Evolutionary conservation across 1,140 invertebrate genomes (phyloP).

Genomic region (Ceratina japonica): DNA sequence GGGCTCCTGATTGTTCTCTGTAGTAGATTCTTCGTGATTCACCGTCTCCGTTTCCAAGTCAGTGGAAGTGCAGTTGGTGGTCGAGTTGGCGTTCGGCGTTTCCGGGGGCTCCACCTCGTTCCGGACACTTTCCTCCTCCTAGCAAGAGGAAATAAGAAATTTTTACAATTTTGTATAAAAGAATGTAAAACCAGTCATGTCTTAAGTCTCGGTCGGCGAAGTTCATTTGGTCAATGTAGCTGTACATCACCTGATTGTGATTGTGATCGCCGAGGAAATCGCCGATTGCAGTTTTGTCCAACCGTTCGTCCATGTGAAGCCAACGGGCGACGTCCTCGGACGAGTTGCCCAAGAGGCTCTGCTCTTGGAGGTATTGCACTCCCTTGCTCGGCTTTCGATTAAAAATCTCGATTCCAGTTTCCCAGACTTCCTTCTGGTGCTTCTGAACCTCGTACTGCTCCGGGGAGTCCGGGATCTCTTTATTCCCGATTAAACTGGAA

Average conservation of each 20-base stretch:
- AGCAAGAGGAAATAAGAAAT: background rate
- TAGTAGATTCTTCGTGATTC: slow-evolving; percentile 40
- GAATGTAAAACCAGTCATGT: too few species aligned
- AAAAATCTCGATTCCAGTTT: slow-evolving; percentile 90
- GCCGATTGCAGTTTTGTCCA: slow-evolving; percentile 97
- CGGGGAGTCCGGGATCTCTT: slow-evolving; percentile 90
- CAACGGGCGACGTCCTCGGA: slow-evolving; percentile 95
- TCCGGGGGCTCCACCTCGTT: slow-evolving; percentile 61
- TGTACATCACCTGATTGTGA: slow-evolving; percentile 97
- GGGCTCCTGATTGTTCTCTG: slow-evolving; percentile 60
- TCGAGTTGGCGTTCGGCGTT: slow-evolving; percentile 33
- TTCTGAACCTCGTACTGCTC: slow-evolving; percentile 98
- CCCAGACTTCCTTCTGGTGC: slow-evolving; percentile 98
- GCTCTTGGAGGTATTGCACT: slow-evolving; percentile 95
- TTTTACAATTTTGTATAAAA: too few species aligned
- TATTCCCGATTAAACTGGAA: slow-evolving; percentile 85
- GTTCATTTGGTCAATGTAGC: slow-evolving; percentile 98
- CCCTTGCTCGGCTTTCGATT: slow-evolving; percentile 97
- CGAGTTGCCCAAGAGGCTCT: slow-evolving; percentile 90
- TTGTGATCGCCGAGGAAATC: slow-evolving; percentile 97
- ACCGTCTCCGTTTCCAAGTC: slow-evolving; percentile 52
- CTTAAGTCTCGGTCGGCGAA: slow-evolving; percentile 96
- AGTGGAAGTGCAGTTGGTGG: slow-evolving; percentile 8
- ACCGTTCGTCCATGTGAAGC: slow-evolving; percentile 94
- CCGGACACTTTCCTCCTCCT: slow-evolving; percentile 71